Conservation (phyloP, 2,113 vertebrate genomes). For the Erinaceus europaeus region DNA sequence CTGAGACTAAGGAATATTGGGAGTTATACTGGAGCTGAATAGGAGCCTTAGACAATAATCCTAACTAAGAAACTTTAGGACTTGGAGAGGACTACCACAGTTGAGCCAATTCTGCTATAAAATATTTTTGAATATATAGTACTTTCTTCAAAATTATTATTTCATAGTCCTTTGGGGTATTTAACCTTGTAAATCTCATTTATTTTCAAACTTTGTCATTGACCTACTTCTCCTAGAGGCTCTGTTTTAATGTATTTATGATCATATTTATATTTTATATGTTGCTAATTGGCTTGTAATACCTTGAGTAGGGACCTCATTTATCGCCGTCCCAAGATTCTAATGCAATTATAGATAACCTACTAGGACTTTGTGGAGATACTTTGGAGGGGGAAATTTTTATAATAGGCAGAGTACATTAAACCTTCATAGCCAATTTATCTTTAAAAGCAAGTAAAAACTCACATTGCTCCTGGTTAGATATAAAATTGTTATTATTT, state of each 20-base stretch:
- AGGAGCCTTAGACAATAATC: too few relatives aligned
- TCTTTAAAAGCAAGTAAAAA: background rate
- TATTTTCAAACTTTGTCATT: slow-evolving; percentile 28
- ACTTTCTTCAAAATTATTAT: slow-evolving; percentile 27
- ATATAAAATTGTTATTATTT: too few relatives aligned
- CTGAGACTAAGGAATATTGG: background rate
- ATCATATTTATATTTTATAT: slow-evolving; percentile 74
- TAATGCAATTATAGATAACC: slow-evolving; percentile 23
- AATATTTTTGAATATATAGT: background rate
- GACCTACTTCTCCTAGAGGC: slow-evolving; percentile 43
- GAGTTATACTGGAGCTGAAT: background rate
- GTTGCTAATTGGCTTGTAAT: slow-evolving; percentile 59
- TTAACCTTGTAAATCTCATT: slow-evolving; percentile 61
- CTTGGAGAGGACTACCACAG: background rate
- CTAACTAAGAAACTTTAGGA: background rate
- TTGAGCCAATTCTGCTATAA: background rate
- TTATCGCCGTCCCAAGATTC: slow-evolving; percentile 40
- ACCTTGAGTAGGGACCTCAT: slow-evolving; percentile 44
- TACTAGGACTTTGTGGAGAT: background rate
- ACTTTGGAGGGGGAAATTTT: background rate
- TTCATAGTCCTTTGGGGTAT: background rate
- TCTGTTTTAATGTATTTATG: slow-evolving; percentile 64
- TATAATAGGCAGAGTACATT: background rate
- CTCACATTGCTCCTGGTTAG: background rate
- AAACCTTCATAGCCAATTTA: background rate